phyloP scores from a whole-genome alignment of 1,140 invertebrate genomes.

The Coelopa frigida region DNA sequence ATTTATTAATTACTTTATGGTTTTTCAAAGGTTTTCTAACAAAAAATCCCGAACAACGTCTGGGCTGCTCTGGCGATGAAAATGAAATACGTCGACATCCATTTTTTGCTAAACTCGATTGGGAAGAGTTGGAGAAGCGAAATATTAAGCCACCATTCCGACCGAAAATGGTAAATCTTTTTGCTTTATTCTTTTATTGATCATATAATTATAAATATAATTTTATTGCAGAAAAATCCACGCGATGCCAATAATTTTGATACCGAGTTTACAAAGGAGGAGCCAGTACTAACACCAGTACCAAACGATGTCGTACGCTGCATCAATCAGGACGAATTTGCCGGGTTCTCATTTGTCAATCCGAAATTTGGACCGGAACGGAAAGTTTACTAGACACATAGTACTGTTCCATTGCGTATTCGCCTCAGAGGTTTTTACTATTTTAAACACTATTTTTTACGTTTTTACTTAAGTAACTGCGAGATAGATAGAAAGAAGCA shows the following conservation, averaged over 20 bases:
- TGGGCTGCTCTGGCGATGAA: slow-evolving; percentile 79
- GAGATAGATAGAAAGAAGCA: too few relatives aligned
- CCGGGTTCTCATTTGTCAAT: slow-evolving; percentile 95
- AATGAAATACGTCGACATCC: slow-evolving; percentile 84
- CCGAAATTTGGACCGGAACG: slow-evolving; percentile 76
- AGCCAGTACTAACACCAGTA: slow-evolving; percentile 90
- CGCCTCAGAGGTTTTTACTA: slow-evolving; percentile 2
- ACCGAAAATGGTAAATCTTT: slow-evolving; percentile 87
- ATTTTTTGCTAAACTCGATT: slow-evolving; percentile 95
- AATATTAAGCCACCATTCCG: slow-evolving; percentile 94
- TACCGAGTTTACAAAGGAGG: slow-evolving; percentile 98
- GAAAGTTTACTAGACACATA: slow-evolving; percentile 39
- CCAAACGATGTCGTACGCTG: slow-evolving; percentile 80
- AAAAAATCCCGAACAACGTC: slow-evolving; percentile 88
- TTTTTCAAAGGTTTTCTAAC: slow-evolving; percentile 82
- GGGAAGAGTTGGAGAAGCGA: slow-evolving; percentile 84
- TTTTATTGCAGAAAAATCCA: slow-evolving; percentile 79
- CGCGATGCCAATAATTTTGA: slow-evolving; percentile 98
- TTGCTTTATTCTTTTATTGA: slow-evolving; percentile 6
- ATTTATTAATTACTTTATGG: neutral
- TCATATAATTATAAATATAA: neutral
- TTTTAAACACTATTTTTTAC: too few relatives aligned
- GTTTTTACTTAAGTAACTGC: too few relatives aligned
- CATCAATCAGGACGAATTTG: slow-evolving; percentile 95
- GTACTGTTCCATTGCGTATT: neutral